Base-by-base conservation (phyloP, 2,888 invertebrate species). In the Caenorhabditis sp. region DNA sequence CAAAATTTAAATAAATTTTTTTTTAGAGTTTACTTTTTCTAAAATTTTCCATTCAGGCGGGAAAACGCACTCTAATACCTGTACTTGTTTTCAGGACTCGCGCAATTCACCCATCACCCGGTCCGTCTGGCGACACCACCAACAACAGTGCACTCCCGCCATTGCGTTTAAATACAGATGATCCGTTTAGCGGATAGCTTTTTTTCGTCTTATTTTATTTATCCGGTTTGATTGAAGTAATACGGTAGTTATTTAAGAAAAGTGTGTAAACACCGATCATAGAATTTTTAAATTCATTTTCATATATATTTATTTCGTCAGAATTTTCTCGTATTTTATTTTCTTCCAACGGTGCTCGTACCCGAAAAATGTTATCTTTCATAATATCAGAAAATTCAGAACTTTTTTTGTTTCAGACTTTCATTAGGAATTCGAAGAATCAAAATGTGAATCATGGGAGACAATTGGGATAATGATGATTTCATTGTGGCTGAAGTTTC, bases 391-490 rank as follows among this genome's bases (percentile, higher is more conserved):
- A 12, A n/a, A n/a, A n/a, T n/a, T n/a, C n/a, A n/a, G n/a, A n/a
- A n/a, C n/a, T n/a, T n/a, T n/a, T n/a, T n/a, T n/a, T 4, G 1
- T 53, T 64, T 49, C n/a, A 60, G 38, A 26, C 17, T 12, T 17
- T n/a, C 5, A n/a, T 14, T 25, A 59, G 53, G 36, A 43, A 20
- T 12, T 38, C 23, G 53, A 43, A 56, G 14, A 53, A 31, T 38
- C n/a, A n/a, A n/a, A n/a, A n/a, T n/a, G n/a, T n/a, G n/a, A n/a
- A n/a, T n/a, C n/a, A 38, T 43, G 60, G 38, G n/a, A 49, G 52
- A 14, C 25, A 36, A 49, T 63, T 66, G 49, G 78, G 82, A 82
- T 63, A 80, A 77, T 57, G 82, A 82, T 27, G 82, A 82, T 56
- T 82, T 82, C 61, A 79, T 78, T 63, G 43, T 43, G 3, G 75